Evolutionary conservation across 1,140 invertebrate species (phyloP), one percentile per base, ranked within the genome.

Genomic region (Drosophila eugracilis): DNA sequence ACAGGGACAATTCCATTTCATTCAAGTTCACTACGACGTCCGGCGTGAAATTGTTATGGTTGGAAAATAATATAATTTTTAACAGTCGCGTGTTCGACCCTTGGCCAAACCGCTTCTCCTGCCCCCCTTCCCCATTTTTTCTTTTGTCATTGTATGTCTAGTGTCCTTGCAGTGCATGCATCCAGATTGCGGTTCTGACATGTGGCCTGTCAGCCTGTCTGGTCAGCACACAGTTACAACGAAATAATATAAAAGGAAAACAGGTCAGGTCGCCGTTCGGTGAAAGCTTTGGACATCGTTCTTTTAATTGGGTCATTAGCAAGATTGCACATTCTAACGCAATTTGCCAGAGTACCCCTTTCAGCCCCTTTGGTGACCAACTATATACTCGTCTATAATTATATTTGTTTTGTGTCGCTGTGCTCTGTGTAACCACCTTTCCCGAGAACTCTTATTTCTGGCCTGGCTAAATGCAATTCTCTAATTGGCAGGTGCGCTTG

Each of bases 291-390:
- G 42, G 63, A 66, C 49, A 73, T 67, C 36, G 45, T 65, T 71
- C 36, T 58, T 75, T 41, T 81, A 83, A 81, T 80, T 80, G 78
- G 66, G 59, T 80, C 66, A 80, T 81, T 80, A 83, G 39, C 48
- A 30, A 66, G 54, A 77, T 80, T 80, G 73, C 73, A 77, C 57
- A 81, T 66, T 77, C 78, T 66, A 81, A 80, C 45, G 37, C 77
- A 81, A 75, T 80, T 75, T 39, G 10, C 37, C 1, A 36, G 5
- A 10, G n/a, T 12, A n/a, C 28, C 22, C 50, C 50, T n/a, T 14
- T 14, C n/a, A 1, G 4, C 9, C 41, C 42, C 15, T 12, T 39
- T 10, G 5, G 5, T 19, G 36, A 17, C 12, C 37, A 32, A n/a
- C n/a, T n/a, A n/a, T n/a, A n/a, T n/a, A n/a, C n/a, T n/a, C n/a